phyloP scores from a whole-genome alignment of 2,113 vertebrate species.

The Perognathus longimembris region DNA sequence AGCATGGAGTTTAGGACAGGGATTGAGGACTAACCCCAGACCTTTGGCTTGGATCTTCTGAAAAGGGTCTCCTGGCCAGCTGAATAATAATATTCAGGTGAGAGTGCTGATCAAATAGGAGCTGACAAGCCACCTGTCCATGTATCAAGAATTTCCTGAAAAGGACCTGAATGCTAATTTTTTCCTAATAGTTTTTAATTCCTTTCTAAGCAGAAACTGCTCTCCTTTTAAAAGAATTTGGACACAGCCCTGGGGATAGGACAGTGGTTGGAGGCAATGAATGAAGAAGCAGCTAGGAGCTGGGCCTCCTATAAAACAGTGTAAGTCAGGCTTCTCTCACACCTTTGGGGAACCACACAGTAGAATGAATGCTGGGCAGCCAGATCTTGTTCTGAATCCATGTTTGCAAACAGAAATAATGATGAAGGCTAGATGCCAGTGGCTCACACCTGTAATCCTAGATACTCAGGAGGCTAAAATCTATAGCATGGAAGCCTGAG shows the following conservation, averaged over 20 bases:
- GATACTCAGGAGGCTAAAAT: no score
- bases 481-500: no score
- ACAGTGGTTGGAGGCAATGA: not conserved
- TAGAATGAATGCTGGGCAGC: not conserved
- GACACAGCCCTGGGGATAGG: not conserved
- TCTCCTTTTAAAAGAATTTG: not conserved
- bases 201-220: constrained; percentile 16
- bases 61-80: not conserved
- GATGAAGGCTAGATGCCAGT: not conserved
- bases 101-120: not conserved
- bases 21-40: not conserved
- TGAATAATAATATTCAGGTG: not conserved
- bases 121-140: not conserved
- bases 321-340: not conserved
- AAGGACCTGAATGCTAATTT: not conserved
- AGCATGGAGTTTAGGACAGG: not conserved
- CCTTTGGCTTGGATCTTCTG: constrained; percentile 67
- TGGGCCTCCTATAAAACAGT: not conserved
- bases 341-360: not conserved
- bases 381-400: not conserved
- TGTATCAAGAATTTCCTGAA: not conserved
- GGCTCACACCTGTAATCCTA: no score
- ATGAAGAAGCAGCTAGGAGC: not conserved
- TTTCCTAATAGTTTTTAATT: constrained; percentile 19
- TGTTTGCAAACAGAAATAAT: not conserved